Conservation (phyloP, 2,113 vertebrate species). For the Rhinoderma darwinii region DNA sequence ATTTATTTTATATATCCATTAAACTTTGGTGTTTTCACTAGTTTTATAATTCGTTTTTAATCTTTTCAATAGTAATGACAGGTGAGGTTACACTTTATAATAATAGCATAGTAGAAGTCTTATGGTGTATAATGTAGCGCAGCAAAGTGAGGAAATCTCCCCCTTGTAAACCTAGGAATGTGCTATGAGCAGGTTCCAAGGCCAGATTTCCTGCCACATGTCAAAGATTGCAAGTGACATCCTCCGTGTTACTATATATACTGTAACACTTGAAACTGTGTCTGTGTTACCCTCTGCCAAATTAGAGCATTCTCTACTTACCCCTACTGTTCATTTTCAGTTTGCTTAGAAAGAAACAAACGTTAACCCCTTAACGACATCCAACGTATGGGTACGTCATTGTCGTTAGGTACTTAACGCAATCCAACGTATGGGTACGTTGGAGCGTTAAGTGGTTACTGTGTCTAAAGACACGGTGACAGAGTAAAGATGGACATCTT, state of each 20-base stretch:
- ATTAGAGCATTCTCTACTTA: not conserved
- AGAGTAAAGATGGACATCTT: too few relatives aligned
- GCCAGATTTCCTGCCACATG: slow-evolving; percentile 56
- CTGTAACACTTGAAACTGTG: slow-evolving; percentile 17
- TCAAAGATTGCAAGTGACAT: slow-evolving; percentile 5
- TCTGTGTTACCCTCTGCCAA: slow-evolving; percentile 27
- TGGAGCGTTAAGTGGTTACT: too few relatives aligned
- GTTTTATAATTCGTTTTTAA: not conserved
- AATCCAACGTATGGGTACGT: too few relatives aligned
- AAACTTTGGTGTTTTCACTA: not conserved
- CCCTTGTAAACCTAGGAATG: slow-evolving; percentile 40
- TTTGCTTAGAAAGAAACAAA: not conserved
- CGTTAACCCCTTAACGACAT: not conserved
- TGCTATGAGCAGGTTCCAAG: not conserved
- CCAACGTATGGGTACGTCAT: too few relatives aligned
- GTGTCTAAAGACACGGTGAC: too few relatives aligned
- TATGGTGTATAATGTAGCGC: not conserved
- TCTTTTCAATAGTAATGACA: not conserved
- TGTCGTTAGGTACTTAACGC: too few relatives aligned
- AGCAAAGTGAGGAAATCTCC: slow-evolving; percentile 7
- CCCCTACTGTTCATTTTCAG: not conserved
- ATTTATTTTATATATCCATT: not conserved
- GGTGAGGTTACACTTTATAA: not conserved
- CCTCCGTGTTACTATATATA: slow-evolving; percentile 1
- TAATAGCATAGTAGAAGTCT: not conserved